phyloP scores from a whole-genome alignment of 2,797 vertebrate genomes.

The Arrhamphus sclerolepis region DNA sequence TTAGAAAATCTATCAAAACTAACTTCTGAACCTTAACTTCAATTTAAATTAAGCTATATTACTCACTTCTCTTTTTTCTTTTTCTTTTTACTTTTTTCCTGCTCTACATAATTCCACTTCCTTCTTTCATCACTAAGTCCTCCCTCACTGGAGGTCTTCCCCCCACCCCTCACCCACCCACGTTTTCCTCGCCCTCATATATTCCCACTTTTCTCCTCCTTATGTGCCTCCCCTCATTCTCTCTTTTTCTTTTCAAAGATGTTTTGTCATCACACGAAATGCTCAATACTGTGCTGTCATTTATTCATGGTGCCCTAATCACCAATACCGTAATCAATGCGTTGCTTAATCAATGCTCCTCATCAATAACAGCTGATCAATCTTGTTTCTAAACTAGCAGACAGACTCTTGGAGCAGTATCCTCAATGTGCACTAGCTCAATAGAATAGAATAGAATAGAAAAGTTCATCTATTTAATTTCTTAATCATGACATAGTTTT shows the following conservation, averaged over 20 bases:
- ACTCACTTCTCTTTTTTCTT: no score
- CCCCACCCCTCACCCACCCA: background rate
- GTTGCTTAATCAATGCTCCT: conserved; percentile 51
- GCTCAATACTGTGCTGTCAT: conserved; percentile 64
- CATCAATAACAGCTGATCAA: conserved; percentile 68
- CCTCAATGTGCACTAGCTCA: conserved; percentile 10
- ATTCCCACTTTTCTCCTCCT: background rate
- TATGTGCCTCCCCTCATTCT: background rate
- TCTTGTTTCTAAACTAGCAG: conserved; percentile 39
- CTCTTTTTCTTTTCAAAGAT: conserved; percentile 26
- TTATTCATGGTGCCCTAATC: conserved; percentile 73
- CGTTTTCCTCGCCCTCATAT: rapidly evolving
- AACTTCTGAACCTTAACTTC: no score
- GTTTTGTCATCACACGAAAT: conserved; percentile 49
- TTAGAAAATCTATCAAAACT: no score
- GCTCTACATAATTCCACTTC: background rate
- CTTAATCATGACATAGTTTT: no score
- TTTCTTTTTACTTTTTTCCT: background rate
- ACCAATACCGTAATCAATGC: conserved; percentile 70
- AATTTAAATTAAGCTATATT: no score
- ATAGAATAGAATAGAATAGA: conserved; percentile 5
- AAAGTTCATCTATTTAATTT: no score
- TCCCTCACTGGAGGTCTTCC: background rate
- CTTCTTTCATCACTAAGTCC: background rate
- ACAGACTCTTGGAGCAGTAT: conserved; percentile 42